These are phyloP conservation scores for Pseudoips prasinana DNA, from an alignment of 2,888 invertebrate species.

Conservation along the genomic window DNA sequence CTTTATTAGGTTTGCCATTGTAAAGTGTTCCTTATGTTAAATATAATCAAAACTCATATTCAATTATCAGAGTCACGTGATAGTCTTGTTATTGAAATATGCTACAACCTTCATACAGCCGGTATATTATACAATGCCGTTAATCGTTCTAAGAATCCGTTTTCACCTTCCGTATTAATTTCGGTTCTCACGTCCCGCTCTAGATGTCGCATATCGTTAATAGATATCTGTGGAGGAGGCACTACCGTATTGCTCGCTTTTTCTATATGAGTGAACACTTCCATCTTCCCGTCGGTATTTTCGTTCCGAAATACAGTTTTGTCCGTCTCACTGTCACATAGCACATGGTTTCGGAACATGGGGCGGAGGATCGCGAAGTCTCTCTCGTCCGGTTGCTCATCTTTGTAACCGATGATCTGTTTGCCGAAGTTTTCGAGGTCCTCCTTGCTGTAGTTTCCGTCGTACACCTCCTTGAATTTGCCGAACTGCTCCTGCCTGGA, in stretches of 20 bases:
- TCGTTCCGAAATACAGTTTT: conserved; percentile 37
- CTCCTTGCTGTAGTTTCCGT: conserved; percentile 29
- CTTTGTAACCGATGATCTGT: conserved; percentile 38
- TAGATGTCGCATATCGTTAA: conserved; percentile 51
- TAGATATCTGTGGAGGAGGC: conserved; percentile 30
- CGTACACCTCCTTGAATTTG: conserved; percentile 55
- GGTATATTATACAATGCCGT: conserved; percentile 68
- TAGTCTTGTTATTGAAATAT: too few species aligned
- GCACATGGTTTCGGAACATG: conserved; percentile 34
- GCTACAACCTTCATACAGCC: conserved; percentile 53
- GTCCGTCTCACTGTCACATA: conserved; percentile 26
- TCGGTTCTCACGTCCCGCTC: conserved; percentile 51
- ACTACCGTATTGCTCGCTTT: conserved; percentile 40
- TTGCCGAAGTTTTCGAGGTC: conserved; percentile 21
- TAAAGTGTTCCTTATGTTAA: too few species aligned
- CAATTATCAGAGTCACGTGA: too few species aligned
- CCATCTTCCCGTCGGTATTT: conserved; percentile 65
- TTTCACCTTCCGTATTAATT: conserved; percentile 53
- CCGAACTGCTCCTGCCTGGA: conserved; percentile 30
- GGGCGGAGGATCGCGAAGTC: conserved; percentile 50
- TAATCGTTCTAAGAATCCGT: conserved; percentile 58
- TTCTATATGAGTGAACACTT: conserved; percentile 62
- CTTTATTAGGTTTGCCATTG: too few species aligned
- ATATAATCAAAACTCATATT: too few species aligned
- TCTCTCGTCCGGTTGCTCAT: conserved; percentile 42